Conservation (phyloP, 2,113 vertebrate genomes). For the Tympanuchus pallidicinctus region DNA sequence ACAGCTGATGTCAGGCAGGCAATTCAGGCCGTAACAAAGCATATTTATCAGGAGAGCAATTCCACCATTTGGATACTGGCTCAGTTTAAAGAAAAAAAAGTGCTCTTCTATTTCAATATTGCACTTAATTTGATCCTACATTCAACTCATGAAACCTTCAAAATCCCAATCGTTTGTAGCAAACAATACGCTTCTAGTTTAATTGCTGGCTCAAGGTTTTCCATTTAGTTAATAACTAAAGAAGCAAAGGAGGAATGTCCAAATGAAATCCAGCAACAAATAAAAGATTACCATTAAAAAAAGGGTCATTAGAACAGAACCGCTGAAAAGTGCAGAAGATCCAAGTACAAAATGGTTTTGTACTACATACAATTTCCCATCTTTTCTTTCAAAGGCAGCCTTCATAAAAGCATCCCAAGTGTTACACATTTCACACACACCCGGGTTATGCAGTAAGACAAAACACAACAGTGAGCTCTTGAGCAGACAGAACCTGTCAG, state of each 20-base stretch:
- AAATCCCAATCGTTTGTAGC: background rate
- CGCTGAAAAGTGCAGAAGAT: background rate
- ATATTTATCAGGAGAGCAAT: background rate
- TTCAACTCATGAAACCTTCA: background rate
- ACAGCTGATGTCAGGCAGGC: background rate
- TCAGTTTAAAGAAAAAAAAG: background rate
- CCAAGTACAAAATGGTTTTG: rapidly evolving
- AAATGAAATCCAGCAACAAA: background rate
- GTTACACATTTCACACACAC: rapidly evolving
- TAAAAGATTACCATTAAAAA: background rate
- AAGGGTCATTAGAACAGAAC: background rate
- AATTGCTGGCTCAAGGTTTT: background rate
- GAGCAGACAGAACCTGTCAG: rapidly evolving
- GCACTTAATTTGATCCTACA: background rate
- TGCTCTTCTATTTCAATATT: background rate
- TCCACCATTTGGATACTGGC: background rate
- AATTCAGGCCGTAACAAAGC: background rate
- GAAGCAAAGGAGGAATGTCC: background rate
- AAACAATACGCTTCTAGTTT: background rate
- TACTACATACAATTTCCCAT: background rate
- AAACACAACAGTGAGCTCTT: background rate
- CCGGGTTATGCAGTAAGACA: rapidly evolving
- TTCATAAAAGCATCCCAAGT: background rate
- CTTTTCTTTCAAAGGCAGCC: background rate
- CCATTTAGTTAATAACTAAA: background rate